Evolutionary conservation across 2,797 vertebrate species (phyloP).

Genomic region (Lateolabrax maculatus): DNA sequence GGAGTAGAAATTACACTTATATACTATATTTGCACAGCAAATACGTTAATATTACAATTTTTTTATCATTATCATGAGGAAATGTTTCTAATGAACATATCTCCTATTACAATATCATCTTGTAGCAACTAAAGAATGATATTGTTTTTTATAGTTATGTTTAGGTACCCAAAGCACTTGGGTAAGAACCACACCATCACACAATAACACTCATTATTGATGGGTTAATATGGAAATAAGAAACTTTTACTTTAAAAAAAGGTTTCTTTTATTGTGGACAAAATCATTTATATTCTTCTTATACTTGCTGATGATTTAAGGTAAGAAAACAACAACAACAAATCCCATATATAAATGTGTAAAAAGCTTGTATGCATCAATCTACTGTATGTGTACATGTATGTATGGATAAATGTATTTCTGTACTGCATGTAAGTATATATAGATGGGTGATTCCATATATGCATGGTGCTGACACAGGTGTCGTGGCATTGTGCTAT

Average conservation of each 20-base stretch:
- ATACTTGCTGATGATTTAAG: neutral
- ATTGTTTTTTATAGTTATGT: neutral
- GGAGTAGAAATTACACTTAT: neutral
- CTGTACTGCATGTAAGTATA: conserved; percentile 5
- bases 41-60: neutral
- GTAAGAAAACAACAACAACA: neutral
- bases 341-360: neutral
- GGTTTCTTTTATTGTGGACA: neutral
- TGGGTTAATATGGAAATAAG: neutral
- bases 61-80: neutral
- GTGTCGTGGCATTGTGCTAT: conserved; percentile 75
- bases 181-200: neutral
- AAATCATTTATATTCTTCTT: neutral
- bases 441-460: conserved; percentile 36
- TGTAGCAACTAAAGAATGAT: neutral
- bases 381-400: neutral
- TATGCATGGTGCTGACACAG: conserved; percentile 70
- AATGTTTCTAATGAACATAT: neutral
- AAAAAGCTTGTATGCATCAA: neutral
- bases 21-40: neutral
- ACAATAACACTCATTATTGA: neutral
- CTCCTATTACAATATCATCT: neutral
- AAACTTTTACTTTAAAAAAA: neutral
- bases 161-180: neutral
- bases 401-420: conserved; percentile 7